Evolutionary conservation across 1,140 invertebrate genomes (phyloP).

Genomic region (Argopecten irradians): DNA sequence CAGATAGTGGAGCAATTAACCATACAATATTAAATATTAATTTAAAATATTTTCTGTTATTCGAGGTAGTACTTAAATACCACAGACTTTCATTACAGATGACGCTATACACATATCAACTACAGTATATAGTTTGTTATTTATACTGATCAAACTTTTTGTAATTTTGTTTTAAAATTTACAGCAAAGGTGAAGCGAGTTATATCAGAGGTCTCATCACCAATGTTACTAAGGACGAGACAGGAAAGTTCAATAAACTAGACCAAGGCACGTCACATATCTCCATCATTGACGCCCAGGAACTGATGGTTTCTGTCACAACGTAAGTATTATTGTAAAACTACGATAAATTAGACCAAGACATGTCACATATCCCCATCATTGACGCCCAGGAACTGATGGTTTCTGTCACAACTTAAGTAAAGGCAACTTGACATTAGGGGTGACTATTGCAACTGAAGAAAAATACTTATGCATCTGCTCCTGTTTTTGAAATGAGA

Average conservation of each 20-base stretch:
- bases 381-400: constrained; percentile 85
- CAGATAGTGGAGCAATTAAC: too few relatives aligned
- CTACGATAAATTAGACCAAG: constrained; percentile 72
- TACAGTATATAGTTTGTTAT: too few relatives aligned
- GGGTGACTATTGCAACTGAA: background rate
- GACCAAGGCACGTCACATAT: constrained; percentile 90
- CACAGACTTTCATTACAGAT: too few relatives aligned
- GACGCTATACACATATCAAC: too few relatives aligned
- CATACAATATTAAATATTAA: too few relatives aligned
- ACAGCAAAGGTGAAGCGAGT: constrained; percentile 79
- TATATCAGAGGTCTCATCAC: constrained; percentile 82
- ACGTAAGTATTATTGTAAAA: constrained; percentile 80
- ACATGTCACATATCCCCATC: constrained; percentile 93
- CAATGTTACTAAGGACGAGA: constrained; percentile 83
- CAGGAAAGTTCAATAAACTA: constrained; percentile 42
- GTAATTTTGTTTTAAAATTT: constrained; percentile 29
- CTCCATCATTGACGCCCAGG: constrained; percentile 86
- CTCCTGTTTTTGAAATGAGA: too few relatives aligned
- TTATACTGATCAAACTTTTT: too few relatives aligned
- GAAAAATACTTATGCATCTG: too few relatives aligned
- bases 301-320: constrained; percentile 84
- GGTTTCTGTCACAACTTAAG: constrained; percentile 85
- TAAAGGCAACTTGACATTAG: constrained; percentile 49
- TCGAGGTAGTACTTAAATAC: too few relatives aligned
- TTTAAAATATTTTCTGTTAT: too few relatives aligned